Evolutionary conservation across 2,797 vertebrate species (phyloP), one percentile per base, ranked within the genome.

Genomic region (Acridotheres tristis): DNA sequence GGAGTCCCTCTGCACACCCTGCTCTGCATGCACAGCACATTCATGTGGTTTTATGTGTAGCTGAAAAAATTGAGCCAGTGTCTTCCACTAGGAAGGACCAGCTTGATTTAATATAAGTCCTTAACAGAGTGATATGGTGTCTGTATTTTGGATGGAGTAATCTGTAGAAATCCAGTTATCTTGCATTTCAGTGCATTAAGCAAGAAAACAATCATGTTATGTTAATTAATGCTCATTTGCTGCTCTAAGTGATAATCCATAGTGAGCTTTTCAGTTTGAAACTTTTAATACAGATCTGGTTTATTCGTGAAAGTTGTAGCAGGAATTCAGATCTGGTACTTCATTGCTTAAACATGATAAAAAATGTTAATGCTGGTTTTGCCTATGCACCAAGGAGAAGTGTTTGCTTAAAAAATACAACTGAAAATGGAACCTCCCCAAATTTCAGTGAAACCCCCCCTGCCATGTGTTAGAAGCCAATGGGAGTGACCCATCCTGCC

Each of bases 1-100:
- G 29, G 48, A 53, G 50, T 63, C 30, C 27, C 26, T 54, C 21
- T 47, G 42, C 6, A 0, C 36, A 23, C 19, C 18, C 29, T 74
- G 50, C 58, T 59, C 48, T 82, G 48, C 34, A 21, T 27, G 42
- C 40, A 22, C 23, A 65, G 62, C 67, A 19, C 11, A 13, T 45
- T 23, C 16, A 13, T 0, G 1, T 15, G 21, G 4, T 22, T 89
- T 69, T 53, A 51, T 2, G 1, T 57, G 2, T 11, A 26, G n/a
- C 6, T 57, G 2, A 61, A 87, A 43, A 23, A 32, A 29, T 11
- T 51, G 32, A 78, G 23, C 34, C 12, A 22, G 21, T 61, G 19
- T 57, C 74, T 59, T 85, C 54, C 59, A 7, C 5, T 3, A 59
- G 69, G 73, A 86, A 82, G 42, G 45, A 75, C 29, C n/a, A 36